Evolutionary conservation across 2,888 invertebrate genomes (phyloP), one percentile per base, ranked within the genome.

Genomic region (Troides oblongomaculatus): DNA sequence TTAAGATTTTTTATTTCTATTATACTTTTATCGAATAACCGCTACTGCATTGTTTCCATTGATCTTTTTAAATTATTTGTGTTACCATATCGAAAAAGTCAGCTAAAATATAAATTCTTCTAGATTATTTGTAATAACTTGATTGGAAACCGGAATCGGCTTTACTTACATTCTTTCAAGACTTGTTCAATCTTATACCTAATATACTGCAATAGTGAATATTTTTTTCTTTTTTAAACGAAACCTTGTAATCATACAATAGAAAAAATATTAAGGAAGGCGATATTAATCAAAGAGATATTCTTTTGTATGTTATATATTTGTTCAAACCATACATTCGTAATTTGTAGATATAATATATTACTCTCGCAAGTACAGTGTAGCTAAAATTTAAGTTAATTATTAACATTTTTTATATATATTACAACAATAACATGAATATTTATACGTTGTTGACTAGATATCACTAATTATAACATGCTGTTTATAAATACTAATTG

Each of bases 1-100:
- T 59, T 70, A 66, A 66, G 66, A 58, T 60, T 56, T 56, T 43
- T 70, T 64, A 53, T 60, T 60, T 60, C 66, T 66, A 59, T 70
- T 56, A 53, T 63, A 60, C 58, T 53, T 66, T 58, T 62, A 62
- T 36, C 56, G 14, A 62, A 21, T 63, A 66, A 63, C 66, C 66
- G 66, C 17, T 18, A 30, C 57, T 69, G 36, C 59, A 70, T 66
- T 70, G 62, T 70, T 70, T 53, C n/a, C 66, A 43, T 56, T 63
- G 3, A 8, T 60, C 23, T 23, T 58, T 23, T 58, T 58, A 58
- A 23, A 58, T 58, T 18, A 53, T 53, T 8, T 23, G 1, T n/a
- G 4, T 23, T 14, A 53, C 53, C 18, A 18, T 6, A 53, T n/a
- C 17, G n/a, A 53, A 18, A n/a, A 53, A 53, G 6, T 10, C 3